Evolutionary conservation across 1,140 invertebrate species (phyloP), one percentile per base, ranked within the genome.

Genomic region (Adelges cooleyi): DNA sequence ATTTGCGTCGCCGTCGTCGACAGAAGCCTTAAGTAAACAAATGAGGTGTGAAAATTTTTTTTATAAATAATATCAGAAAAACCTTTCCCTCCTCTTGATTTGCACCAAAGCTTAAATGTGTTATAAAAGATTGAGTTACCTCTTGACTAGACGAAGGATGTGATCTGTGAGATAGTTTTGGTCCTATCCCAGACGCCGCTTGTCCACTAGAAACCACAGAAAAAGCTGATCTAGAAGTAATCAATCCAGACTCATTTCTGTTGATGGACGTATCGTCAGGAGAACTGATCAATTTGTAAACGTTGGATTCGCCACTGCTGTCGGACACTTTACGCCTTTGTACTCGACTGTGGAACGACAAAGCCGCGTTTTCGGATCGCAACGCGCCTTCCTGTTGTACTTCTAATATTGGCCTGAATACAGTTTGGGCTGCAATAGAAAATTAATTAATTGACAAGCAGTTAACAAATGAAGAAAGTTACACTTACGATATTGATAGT

Each of bases 1-100:
- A 54, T 73, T 62, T 33, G 18, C 69, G 33, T 69, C 68, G 20
- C 46, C 33, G 13, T 69, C 68, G 33, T 69, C 68, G 8, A 69
- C 40, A 13, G 67, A 69, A 22, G 25, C 56, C 56, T 62, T 29
- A 13, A 13, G 0, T 13, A 3, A 46, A n/a, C n/a, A 62, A 11
- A 44, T 44, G 40, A 8, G 6, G 13, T 8, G 13, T 38, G 36
- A 8, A 8, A 38, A 38, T 13, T 38, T 8, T 8, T 8, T 8
- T 38, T 8, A 6, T 38, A 8, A 65, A 44, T 48, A 52, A n/a
- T 49, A n/a, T 17, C 11, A 42, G 6, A 59, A 59, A n/a, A 59
- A 40, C 11, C 20, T 40, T n/a, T n/a, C n/a, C 29, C 29, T 33
- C 11, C 29, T 33, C 29, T n/a, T n/a, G n/a, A n/a, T n/a, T n/a